phyloP scores from a whole-genome alignment of 2,888 invertebrate genomes.

The Aplocera efformata region DNA sequence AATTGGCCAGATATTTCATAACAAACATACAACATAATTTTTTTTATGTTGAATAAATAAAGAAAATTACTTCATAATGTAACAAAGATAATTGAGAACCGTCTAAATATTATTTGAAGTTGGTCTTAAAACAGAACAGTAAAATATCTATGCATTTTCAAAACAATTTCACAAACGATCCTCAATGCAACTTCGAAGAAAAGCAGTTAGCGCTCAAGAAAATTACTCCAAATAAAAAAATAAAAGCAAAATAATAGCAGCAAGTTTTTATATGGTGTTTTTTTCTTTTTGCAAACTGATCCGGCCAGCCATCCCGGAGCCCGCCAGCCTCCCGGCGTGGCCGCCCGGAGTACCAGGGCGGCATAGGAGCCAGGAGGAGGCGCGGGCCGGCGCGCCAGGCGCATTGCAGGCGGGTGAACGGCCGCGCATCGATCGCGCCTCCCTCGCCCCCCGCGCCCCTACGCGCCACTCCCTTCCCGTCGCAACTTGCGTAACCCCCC shows the following conservation, averaged over 20 bases:
- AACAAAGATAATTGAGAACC: no score
- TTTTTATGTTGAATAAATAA: no score
- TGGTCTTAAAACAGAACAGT: no score
- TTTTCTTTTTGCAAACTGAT: conserved; percentile 8
- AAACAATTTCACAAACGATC: no score
- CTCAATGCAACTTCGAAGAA: conserved; percentile 1
- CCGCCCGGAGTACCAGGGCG: conserved; percentile 55
- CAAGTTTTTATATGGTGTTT: conserved; percentile 4
- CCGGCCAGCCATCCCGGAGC: conserved; percentile 12
- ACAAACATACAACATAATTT: no score
- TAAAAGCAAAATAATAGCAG: background rate
- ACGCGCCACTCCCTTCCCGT: conserved; percentile 31
- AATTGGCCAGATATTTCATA: no score
- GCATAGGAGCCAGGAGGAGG: conserved; percentile 40
- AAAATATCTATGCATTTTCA: no score
- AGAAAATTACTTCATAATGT: no score
- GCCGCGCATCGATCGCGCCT: conserved; percentile 73
- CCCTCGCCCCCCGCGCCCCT: conserved; percentile 30
- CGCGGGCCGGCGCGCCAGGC: conserved; percentile 48
- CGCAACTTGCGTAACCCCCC: conserved; percentile 59
- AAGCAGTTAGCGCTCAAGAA: conserved; percentile 5
- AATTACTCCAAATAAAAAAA: conserved; percentile 3
- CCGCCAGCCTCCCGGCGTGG: conserved; percentile 10
- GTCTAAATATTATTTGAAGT: no score
- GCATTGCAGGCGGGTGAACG: conserved; percentile 80